These are phyloP conservation scores for Tetanocera ferruginea DNA, from an alignment of 2,888 invertebrate genomes.

Conservation along the genomic window DNA sequence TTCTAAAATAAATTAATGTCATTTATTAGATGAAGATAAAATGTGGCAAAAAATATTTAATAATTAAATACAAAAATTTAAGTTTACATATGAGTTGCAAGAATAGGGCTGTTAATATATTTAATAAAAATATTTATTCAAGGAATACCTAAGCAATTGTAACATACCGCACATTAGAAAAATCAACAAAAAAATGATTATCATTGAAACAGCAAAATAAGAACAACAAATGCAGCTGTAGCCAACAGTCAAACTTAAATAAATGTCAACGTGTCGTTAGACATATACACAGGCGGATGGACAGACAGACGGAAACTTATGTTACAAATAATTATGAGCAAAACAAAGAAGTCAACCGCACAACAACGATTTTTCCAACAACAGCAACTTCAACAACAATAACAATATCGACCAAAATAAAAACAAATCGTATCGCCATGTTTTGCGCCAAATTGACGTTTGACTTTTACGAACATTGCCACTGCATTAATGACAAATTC, in stretches of 20 bases:
- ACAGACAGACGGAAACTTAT: not conserved
- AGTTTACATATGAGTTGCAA: too few relatives aligned
- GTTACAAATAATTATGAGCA: not conserved
- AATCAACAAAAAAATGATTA: not conserved
- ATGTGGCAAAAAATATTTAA: too few relatives aligned
- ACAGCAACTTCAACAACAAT: conserved; percentile 46
- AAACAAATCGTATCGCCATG: not conserved
- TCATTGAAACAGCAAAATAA: not conserved
- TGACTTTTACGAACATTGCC: conserved; percentile 20
- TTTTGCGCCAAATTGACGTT: conserved; percentile 24
- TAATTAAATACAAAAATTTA: too few relatives aligned
- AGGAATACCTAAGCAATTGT: not conserved
- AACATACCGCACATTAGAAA: not conserved
- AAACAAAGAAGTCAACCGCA: not conserved
- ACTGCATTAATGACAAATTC: conserved; percentile 29
- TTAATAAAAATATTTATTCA: too few relatives aligned
- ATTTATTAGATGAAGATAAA: too few relatives aligned
- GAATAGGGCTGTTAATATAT: too few relatives aligned
- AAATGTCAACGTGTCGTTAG: conserved; percentile 6
- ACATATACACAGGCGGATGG: not conserved
- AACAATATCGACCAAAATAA: conserved; percentile 32
- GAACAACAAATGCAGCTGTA: conserved; percentile 35
- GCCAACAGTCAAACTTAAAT: not conserved
- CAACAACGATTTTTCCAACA: conserved; percentile 51
- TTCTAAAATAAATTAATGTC: too few relatives aligned